Evolutionary conservation across 2,888 invertebrate genomes (phyloP), one percentile per base, ranked within the genome.

Genomic region (Rhyacophila evoluta): DNA sequence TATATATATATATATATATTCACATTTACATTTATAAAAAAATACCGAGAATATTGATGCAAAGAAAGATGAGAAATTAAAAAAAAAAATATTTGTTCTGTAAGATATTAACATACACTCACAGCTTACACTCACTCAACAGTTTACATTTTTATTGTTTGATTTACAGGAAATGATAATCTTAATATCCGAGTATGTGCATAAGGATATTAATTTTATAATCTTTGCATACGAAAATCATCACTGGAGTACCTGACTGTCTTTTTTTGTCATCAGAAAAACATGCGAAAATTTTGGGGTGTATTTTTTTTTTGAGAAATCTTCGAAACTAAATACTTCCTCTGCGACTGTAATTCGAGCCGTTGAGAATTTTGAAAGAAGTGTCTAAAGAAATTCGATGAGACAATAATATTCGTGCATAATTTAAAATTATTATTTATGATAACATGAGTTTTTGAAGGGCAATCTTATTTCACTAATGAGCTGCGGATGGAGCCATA

Each of bases 361-460:
- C 74, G 29, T 11, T 79, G 81, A 77, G 81, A 81, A 81, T 74
- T 78, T 11, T 69, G 39, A 8, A 68, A 41, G 72, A 75, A 29
- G 77, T 77, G 80, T 78, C 72, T 27, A 55, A 79, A 68, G 81
- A 67, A 81, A 81, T 74, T 68, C n/a, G 81, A 81, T 19, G 27
- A 78, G 74, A 68, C 72, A 81, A 78, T 33, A 55, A 79, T 79
- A 79, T 75, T 75, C 70, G 75, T 33, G 37, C 69, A 74, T 72
- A 25, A 38, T 68, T 73, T 73, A 68, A 73, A 77, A 68, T 38
- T 55, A 55, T 25, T 15, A 55, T 25, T 36, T 36, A 72, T 11
- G 72, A 37, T 33, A 19, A 72, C 12, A 72, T 72, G 67, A 41
- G 41, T 5, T 15, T 36, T 6, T 15, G 8, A 8, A 19, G 2